These are phyloP conservation scores for Musca domestica DNA, from an alignment of 1,140 invertebrate genomes.

Conservation along the genomic window DNA sequence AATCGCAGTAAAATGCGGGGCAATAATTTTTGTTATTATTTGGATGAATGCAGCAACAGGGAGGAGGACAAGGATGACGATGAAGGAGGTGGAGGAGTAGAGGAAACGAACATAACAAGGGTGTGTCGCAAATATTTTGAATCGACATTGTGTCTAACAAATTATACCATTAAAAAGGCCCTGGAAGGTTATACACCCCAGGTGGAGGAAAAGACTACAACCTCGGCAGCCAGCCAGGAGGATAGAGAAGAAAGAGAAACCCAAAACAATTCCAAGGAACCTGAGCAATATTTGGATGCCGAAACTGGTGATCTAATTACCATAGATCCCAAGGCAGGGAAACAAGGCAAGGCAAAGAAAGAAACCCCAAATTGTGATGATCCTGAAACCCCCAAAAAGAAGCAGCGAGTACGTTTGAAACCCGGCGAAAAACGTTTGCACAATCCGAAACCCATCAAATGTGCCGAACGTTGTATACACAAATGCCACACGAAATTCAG, in stretches of 20 bases:
- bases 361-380: neutral
- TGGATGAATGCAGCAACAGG: too few species aligned
- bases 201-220: neutral
- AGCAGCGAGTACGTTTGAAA: too few species aligned
- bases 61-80: too few species aligned
- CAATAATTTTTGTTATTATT: too few species aligned
- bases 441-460: conserved; percentile 22
- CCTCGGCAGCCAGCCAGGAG: neutral
- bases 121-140: conserved; percentile 20
- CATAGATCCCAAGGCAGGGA: neutral
- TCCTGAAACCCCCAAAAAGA: too few species aligned
- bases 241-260: neutral
- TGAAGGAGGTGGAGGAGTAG: too few species aligned
- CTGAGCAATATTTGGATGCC: neutral
- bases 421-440: too few species aligned
- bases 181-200: neutral
- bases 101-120: too few species aligned
- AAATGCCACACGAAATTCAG: conserved; percentile 23
- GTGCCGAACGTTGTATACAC: neutral
- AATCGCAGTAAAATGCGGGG: too few species aligned
- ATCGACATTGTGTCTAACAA: conserved; percentile 7
- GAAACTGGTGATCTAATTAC: neutral
- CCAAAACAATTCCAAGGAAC: too few species aligned
- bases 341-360: neutral
- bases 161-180: conserved; percentile 19